These are phyloP conservation scores for Cydia fagiglandana DNA, from an alignment of 1,140 invertebrate species.

Conservation along the genomic window DNA sequence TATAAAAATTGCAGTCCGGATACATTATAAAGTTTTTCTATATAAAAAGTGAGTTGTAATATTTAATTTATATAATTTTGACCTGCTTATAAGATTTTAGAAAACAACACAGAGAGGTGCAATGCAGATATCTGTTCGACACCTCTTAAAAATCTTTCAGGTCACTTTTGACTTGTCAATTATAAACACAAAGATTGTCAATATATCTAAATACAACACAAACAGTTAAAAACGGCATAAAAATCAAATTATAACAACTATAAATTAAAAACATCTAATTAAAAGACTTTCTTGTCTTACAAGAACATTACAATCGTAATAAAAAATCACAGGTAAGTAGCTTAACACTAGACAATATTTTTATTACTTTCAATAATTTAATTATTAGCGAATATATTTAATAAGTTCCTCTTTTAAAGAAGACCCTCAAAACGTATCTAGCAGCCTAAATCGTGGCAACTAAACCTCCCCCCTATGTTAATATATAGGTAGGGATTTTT, in stretches of 20 bases:
- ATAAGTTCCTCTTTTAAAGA: conserved; percentile 25
- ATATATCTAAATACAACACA: neutral
- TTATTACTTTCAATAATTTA: conserved; percentile 41
- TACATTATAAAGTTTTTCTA: neutral
- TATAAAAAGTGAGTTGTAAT: neutral
- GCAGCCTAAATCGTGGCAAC: neutral
- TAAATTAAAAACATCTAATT: conserved; percentile 36
- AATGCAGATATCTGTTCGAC: neutral
- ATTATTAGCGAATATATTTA: neutral
- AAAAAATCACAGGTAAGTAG: conserved; percentile 75
- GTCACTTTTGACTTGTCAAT: conserved; percentile 7
- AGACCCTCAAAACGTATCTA: conserved; percentile 13
- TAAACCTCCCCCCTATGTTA: neutral
- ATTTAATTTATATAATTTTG: neutral
- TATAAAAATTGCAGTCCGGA: conserved; percentile 25
- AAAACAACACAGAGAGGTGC: neutral
- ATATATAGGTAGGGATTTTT: neutral
- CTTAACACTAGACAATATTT: conserved; percentile 60
- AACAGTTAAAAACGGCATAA: neutral
- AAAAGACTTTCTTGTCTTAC: conserved; percentile 63
- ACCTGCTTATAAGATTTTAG: neutral
- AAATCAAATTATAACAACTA: conserved; percentile 17
- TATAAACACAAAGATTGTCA: neutral
- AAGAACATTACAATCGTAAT: conserved; percentile 58
- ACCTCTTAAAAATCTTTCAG: neutral